Evolutionary conservation across 2,888 invertebrate species (phyloP).

Genomic region (Melanostoma mellinum): DNA sequence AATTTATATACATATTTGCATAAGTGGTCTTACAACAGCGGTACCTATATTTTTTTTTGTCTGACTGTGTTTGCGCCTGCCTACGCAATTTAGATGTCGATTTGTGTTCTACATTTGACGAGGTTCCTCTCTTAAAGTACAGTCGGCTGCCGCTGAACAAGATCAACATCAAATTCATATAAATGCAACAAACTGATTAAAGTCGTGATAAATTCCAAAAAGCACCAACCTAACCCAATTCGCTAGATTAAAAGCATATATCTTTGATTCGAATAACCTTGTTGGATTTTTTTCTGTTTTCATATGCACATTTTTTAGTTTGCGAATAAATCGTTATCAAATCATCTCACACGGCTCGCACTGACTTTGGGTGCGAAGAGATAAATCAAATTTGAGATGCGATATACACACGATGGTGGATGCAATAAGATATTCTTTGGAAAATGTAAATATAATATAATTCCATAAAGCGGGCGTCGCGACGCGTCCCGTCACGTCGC

Average conservation of each 20-base stretch:
- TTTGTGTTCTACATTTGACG: conserved; percentile 64
- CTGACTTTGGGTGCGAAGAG: conserved; percentile 48
- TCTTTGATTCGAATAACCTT: conserved; percentile 33
- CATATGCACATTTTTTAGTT: conserved; percentile 55
- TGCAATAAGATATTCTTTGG: conserved; percentile 38
- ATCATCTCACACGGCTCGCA: conserved; percentile 56
- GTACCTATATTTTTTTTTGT: neutral
- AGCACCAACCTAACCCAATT: conserved; percentile 69
- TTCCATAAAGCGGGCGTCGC: conserved; percentile 63
- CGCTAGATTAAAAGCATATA: conserved; percentile 22
- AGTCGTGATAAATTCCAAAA: conserved; percentile 44
- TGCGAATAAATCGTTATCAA: conserved; percentile 64
- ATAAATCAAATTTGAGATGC: conserved; percentile 60
- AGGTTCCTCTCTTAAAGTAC: conserved; percentile 66
- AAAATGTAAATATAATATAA: conserved; percentile 63
- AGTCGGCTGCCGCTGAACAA: conserved; percentile 32
- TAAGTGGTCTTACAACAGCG: conserved; percentile 59
- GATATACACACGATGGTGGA: conserved; percentile 22
- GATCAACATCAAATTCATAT: conserved; percentile 56
- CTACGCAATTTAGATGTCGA: conserved; percentile 63
- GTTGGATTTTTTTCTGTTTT: conserved; percentile 29
- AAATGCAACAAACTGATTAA: conserved; percentile 48
- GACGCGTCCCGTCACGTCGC: conserved; percentile 22
- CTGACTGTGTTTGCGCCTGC: conserved; percentile 40
- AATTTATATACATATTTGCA: conserved; percentile 60